phyloP scores from a whole-genome alignment of 2,113 vertebrate genomes.

The Pterocles gutturalis region DNA sequence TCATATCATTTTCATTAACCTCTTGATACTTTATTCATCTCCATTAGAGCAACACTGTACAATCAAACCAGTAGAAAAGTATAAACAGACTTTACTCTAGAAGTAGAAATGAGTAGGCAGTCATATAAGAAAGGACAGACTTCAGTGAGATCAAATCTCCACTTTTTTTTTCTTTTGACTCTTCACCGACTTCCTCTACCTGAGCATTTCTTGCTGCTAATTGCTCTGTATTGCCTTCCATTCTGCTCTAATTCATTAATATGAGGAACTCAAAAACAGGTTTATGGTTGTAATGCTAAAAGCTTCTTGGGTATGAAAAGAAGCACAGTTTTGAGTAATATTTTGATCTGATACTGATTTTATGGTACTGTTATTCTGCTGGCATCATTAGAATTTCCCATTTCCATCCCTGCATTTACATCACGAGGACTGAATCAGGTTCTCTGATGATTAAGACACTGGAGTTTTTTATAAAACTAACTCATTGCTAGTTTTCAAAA shows the following conservation, averaged over 20 bases:
- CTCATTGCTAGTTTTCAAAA: neutral
- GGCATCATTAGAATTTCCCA: neutral
- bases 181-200: neutral
- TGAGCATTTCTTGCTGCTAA: neutral
- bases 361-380: neutral
- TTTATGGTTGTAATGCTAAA: neutral
- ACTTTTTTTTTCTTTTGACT: neutral
- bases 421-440: neutral
- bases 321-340: neutral
- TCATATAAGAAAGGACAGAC: neutral
- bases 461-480: neutral
- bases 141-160: neutral
- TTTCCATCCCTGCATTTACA: neutral
- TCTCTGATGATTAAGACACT: neutral
- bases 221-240: neutral
- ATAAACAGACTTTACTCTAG: neutral
- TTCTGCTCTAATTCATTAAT: neutral
- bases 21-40: neutral
- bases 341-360: neutral
- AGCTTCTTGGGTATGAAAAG: neutral
- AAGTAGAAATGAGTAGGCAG: neutral
- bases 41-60: neutral
- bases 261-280: neutral
- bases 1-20: conserved; percentile 1
- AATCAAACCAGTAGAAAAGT: neutral